Conservation (phyloP, 2,888 invertebrate genomes). For the Brachycybe producta region DNA sequence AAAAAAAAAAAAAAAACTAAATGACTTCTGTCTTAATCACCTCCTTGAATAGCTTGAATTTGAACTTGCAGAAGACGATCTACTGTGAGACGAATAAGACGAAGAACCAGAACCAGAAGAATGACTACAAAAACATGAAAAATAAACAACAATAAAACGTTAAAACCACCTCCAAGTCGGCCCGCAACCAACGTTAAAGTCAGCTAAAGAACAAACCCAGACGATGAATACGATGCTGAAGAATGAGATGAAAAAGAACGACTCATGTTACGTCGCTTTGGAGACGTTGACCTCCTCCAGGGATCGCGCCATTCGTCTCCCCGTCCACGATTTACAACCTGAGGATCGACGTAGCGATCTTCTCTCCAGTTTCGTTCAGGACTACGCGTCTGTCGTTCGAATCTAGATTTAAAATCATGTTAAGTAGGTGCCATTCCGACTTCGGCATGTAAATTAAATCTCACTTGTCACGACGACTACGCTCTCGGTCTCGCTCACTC, state of each 20-base stretch:
- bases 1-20: background rate
- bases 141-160: too few relatives aligned
- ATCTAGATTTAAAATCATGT: background rate
- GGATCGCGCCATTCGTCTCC: constrained; percentile 92
- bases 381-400: constrained; percentile 10
- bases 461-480: constrained; percentile 14
- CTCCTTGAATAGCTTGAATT: constrained; percentile 20
- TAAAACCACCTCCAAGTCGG: too few relatives aligned
- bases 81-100: constrained; percentile 20
- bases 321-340: constrained; percentile 28
- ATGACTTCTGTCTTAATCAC: background rate
- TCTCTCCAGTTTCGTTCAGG: constrained; percentile 18
- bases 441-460: background rate
- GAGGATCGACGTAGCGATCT: constrained; percentile 9
- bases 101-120: constrained; percentile 18
- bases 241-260: constrained; percentile 19
- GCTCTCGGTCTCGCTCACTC: constrained; percentile 5
- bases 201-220: constrained; percentile 15
- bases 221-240: constrained; percentile 18
- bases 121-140: constrained; percentile 5
- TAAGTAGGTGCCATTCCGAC: background rate
- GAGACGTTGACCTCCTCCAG: constrained; percentile 42
- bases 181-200: too few relatives aligned
- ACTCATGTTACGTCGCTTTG: constrained; percentile 16
- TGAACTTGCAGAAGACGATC: constrained; percentile 20